phyloP scores from a whole-genome alignment of 2,888 invertebrate species.

The Dryocosmus kuriphilus region DNA sequence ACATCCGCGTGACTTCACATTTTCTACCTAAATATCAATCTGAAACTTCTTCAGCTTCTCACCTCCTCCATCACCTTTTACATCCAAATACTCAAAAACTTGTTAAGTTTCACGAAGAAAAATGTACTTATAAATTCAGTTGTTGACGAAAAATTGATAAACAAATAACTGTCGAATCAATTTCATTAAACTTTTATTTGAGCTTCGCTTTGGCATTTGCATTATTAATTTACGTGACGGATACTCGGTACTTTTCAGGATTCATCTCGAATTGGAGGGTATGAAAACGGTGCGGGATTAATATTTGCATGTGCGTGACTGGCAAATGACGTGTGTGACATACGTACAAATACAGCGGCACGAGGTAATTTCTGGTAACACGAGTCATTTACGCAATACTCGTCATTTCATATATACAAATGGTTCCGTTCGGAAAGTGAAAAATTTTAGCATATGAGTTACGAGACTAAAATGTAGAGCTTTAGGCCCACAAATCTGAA shows the following conservation, averaged over 20 bases:
- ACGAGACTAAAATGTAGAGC: conserved; percentile 10
- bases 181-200: conserved; percentile 4
- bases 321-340: conserved; percentile 49
- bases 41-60: not conserved
- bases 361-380: conserved; percentile 35
- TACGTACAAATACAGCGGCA: conserved; percentile 53
- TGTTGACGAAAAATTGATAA: not conserved
- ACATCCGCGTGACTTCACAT: conserved; percentile 20
- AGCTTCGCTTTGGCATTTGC: conserved; percentile 8
- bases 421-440: conserved; percentile 28
- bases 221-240: conserved; percentile 36
- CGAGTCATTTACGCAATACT: conserved; percentile 42
- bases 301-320: conserved; percentile 54
- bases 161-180: not conserved
- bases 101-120: not conserved
- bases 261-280: conserved; percentile 40
- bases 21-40: not conserved
- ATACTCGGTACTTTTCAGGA: conserved; percentile 34
- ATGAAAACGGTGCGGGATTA: conserved; percentile 44
- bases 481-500: not conserved
- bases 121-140: not conserved
- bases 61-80: not conserved
- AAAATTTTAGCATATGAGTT: conserved; percentile 1
- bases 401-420: conserved; percentile 32
- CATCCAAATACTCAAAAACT: not conserved